phyloP scores from a whole-genome alignment of 2,113 vertebrate species.

The Rattus rattus region DNA sequence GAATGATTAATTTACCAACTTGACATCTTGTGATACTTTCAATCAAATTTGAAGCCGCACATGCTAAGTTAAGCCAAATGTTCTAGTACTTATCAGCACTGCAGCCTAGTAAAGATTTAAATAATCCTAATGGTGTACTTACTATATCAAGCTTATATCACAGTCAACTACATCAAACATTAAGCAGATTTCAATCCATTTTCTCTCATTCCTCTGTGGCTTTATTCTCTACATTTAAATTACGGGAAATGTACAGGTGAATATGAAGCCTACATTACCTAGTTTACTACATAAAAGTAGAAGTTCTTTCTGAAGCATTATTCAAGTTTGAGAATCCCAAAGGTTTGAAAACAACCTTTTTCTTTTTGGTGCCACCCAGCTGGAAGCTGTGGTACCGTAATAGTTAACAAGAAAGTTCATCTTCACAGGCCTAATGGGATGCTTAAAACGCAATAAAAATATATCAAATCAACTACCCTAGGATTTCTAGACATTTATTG shows the following conservation, averaged over 20 bases:
- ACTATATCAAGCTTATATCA: neutral
- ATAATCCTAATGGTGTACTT: neutral
- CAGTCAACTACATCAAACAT: neutral
- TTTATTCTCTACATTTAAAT: neutral
- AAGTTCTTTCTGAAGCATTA: neutral
- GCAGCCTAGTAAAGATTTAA: neutral
- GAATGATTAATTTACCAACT: neutral
- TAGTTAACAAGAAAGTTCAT: constrained; percentile 25
- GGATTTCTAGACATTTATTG: constrained; percentile 41
- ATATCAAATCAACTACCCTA: neutral
- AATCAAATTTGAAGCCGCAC: neutral
- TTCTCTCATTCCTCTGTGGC: neutral
- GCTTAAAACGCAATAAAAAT: constrained; percentile 45
- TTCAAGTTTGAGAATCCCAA: neutral
- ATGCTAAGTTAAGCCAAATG: neutral
- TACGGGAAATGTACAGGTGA: neutral
- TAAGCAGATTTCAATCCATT: neutral
- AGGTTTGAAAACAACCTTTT: neutral
- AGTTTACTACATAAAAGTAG: neutral
- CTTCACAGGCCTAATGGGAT: neutral
- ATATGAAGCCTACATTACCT: neutral
- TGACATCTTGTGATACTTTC: neutral
- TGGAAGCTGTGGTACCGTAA: neutral
- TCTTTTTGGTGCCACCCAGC: neutral
- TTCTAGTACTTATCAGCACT: neutral